Evolutionary conservation across 2,797 vertebrate species (phyloP).

Genomic region (Brotula barbata): DNA sequence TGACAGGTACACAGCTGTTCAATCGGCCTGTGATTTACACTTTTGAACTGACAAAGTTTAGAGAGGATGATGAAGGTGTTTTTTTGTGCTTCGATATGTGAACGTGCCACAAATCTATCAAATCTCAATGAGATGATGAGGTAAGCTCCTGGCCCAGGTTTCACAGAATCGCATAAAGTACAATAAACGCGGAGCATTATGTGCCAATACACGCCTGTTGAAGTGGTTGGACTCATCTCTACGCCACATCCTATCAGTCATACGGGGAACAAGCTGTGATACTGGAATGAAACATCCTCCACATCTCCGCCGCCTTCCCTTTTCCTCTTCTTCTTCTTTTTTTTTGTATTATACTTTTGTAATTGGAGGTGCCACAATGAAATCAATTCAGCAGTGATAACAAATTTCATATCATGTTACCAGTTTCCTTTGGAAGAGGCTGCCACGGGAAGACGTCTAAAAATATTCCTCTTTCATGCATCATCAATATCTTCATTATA

Average conservation of each 20-base stretch:
- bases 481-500: constrained; percentile 83
- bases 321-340: constrained; percentile 40
- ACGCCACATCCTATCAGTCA: constrained; percentile 60
- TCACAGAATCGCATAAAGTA: constrained; percentile 50
- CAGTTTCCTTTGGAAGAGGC: constrained; percentile 60
- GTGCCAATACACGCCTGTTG: constrained; percentile 57
- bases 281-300: constrained; percentile 59
- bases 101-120: constrained; percentile 57
- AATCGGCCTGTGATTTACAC: constrained; percentile 57
- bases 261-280: constrained; percentile 63
- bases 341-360: constrained; percentile 63
- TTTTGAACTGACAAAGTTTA: constrained; percentile 41
- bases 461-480: constrained; percentile 82
- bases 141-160: constrained; percentile 60
- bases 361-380: constrained; percentile 71
- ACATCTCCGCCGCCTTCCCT: constrained; percentile 46
- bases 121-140: constrained; percentile 46
- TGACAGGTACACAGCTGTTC: constrained; percentile 60
- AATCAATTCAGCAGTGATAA: constrained; percentile 74
- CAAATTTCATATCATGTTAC: constrained; percentile 78
- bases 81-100: constrained; percentile 51
- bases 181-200: constrained; percentile 50
- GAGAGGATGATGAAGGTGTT: constrained; percentile 46
- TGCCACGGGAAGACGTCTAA: constrained; percentile 64
- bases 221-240: constrained; percentile 52